Evolutionary conservation across 2,113 vertebrate species (phyloP), one percentile per base, ranked within the genome.

Genomic region (Monopterus albus): DNA sequence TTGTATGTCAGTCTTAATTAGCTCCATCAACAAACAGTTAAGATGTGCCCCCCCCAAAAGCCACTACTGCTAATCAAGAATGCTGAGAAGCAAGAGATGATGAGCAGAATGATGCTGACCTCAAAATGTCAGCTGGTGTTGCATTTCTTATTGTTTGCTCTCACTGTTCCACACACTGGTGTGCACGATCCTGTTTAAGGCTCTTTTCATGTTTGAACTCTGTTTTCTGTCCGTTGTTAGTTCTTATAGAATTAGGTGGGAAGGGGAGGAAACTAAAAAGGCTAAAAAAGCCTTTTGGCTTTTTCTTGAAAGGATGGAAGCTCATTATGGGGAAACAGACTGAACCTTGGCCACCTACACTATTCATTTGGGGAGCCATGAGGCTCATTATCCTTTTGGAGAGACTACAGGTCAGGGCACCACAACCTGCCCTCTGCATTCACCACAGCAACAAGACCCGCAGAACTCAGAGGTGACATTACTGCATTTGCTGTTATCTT

Each of bases 111-210:
- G 87, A 84, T 28, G 72, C 78, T 91, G 91, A 92, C 93, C 92
- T 91, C 89, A 92, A 92, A 91, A 91, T 84, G 90, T 92, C 93
- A 91, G 83, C 83, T 81, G 84, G 81, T 89, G 79, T 90, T 90
- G 83, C 79, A 81, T 88, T 90, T 82, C 88, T 83, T 89, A 78
- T 83, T 87, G 82, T 90, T 87, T 89, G 78, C 72, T 75, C 76
- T 78, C 66, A 78, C 66, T 55, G 43, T 82, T 85, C 68, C 23
- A 52, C 26, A 39, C 49, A 40, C 53, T 78, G 68, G 75, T 87
- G 81, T 83, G 65, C 75, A 78, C 74, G 68, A 78, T 69, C 69
- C 57, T 47, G 63, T 82, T 81, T 28, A 60, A 60, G 79, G 79
- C 77, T 72, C 66, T 87, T 88, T 78, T 50, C 76, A 82, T 81